These are phyloP conservation scores for Aspidapion aeneum DNA, from an alignment of 2,888 invertebrate genomes.

Conservation along the genomic window DNA sequence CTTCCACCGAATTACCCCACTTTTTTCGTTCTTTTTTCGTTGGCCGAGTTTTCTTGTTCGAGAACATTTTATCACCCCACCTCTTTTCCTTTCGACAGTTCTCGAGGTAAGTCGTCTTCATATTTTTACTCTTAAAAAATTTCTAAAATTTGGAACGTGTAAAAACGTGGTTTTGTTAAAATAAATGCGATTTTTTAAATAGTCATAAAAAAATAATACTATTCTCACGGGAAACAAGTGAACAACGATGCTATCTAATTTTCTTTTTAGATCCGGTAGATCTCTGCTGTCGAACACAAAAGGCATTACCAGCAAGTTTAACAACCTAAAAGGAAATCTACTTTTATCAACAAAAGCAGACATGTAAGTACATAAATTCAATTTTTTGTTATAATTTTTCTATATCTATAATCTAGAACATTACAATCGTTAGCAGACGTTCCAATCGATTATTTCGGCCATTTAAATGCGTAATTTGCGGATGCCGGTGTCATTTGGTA, in stretches of 20 bases:
- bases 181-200: neutral
- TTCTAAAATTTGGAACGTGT: neutral
- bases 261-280: neutral
- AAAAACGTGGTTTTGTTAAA: neutral
- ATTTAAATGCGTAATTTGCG: neutral
- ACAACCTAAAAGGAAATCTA: constrained; percentile 7
- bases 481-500: constrained; percentile 23
- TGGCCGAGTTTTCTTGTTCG: neutral
- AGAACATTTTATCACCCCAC: neutral
- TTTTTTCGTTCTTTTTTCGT: neutral
- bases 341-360: constrained; percentile 8
- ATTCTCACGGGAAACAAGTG: neutral
- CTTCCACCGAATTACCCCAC: neutral
- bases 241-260: neutral
- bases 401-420: neutral
- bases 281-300: neutral
- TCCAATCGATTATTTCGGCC: constrained; percentile 33
- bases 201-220: neutral
- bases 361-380: constrained; percentile 13
- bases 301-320: neutral
- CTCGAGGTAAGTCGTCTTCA: neutral
- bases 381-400: neutral
- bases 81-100: neutral
- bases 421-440: constrained; percentile 19
- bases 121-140: neutral